A percentile compares a stretch with the other conserved stretches of the same genome.
Evolutionary conservation across 2,113 vertebrate genomes (phyloP).

Genomic region (Microcebus jonahi): DNA sequence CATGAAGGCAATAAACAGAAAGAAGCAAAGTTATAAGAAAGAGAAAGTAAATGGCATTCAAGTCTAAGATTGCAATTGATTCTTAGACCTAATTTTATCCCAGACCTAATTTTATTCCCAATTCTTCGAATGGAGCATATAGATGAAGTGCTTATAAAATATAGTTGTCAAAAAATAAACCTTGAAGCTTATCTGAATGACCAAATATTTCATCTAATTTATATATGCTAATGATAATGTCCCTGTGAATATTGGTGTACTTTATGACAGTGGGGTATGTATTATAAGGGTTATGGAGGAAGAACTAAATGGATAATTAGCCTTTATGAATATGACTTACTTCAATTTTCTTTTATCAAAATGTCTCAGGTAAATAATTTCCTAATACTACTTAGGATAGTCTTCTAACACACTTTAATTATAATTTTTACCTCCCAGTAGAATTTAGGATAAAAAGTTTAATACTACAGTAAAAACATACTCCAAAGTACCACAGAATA

Average conservation of each 20-base stretch:
- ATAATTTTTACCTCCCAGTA: not conserved
- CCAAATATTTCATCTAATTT: not conserved
- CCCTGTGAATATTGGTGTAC: not conserved
- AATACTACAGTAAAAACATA: not conserved
- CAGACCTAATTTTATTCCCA: not conserved
- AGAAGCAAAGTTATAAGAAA: not conserved
- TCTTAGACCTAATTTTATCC: not conserved
- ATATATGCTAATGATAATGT: not conserved
- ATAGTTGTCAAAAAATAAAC: not conserved
- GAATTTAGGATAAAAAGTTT: not conserved
- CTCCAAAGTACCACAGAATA: not conserved
- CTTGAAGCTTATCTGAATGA: not conserved
- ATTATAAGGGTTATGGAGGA: not conserved
- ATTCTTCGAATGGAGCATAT: not conserved
- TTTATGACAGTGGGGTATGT: not conserved
- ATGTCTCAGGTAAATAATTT: not conserved
- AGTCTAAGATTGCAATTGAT: not conserved
- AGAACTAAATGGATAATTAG: not conserved
- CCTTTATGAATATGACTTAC: not conserved
- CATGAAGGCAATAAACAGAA: not conserved
- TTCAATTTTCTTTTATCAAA: not conserved
- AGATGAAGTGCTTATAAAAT: slow-evolving; percentile 3
- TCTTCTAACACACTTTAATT: not conserved
- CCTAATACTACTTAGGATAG: not conserved
- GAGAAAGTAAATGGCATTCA: not conserved